Conservation (phyloP, 2,113 vertebrate species). For the Neoarius graeffei region DNA sequence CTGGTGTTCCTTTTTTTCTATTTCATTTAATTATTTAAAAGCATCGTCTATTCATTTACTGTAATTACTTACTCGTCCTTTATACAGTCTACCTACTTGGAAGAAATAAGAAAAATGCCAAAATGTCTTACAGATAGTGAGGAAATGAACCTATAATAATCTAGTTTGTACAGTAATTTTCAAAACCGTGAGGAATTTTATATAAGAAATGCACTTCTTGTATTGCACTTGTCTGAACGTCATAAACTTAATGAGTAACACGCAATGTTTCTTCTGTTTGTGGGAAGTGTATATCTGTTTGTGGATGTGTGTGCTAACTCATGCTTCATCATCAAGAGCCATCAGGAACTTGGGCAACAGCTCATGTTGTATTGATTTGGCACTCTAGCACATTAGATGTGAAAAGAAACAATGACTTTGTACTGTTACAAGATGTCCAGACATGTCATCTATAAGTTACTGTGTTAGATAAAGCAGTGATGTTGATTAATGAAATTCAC, state of each 20-base stretch:
- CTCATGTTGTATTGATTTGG: not conserved
- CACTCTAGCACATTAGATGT: not conserved
- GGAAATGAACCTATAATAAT: not conserved
- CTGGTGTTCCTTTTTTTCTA: conserved; percentile 4
- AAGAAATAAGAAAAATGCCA: conserved; percentile 4
- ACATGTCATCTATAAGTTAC: not conserved
- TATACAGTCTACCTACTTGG: not conserved
- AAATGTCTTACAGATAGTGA: not conserved
- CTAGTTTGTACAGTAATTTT: not conserved
- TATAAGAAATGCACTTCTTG: not conserved
- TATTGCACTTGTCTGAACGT: not conserved
- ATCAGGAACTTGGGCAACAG: not conserved
- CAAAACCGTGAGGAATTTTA: conserved; percentile 1
- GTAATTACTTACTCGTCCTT: not conserved
- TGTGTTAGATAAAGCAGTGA: not conserved
- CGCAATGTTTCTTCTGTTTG: not conserved
- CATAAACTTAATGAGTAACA: not conserved
- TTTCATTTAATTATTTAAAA: conserved; percentile 39
- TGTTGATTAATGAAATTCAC: not conserved
- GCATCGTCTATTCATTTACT: conserved; percentile 11
- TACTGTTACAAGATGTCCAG: not conserved
- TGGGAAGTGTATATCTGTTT: not conserved
- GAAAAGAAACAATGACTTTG: not conserved
- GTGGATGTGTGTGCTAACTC: not conserved
- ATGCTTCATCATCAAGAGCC: not conserved